phyloP scores from a whole-genome alignment of 2,113 vertebrate species.

The Pedionomus torquatus region DNA sequence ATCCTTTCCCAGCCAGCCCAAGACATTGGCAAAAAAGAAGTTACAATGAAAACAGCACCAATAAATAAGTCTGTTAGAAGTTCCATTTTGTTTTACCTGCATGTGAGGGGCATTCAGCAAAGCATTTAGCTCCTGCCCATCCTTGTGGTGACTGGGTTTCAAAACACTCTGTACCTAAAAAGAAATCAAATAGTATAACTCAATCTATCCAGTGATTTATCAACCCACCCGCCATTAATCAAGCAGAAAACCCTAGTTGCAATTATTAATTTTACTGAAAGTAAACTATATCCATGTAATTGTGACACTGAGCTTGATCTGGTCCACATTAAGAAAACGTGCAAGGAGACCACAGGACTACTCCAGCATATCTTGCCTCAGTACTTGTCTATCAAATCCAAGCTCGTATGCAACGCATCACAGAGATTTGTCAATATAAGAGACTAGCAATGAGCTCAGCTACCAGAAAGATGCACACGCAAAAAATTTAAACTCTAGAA shows the following conservation, averaged over 20 bases:
- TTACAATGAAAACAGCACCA: neutral
- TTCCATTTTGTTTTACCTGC: conserved; percentile 79
- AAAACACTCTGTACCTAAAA: conserved; percentile 89
- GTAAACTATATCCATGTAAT: neutral
- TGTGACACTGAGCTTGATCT: neutral
- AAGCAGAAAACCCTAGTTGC: neutral
- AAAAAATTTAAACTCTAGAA: neutral
- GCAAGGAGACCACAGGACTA: neutral
- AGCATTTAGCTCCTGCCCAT: conserved; percentile 87
- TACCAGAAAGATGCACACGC: neutral
- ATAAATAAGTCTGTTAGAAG: neutral
- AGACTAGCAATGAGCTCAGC: neutral
- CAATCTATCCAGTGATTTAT: neutral
- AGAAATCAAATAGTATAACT: neutral
- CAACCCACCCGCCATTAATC: neutral
- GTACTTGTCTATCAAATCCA: neutral
- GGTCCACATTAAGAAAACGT: neutral
- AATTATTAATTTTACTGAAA: neutral
- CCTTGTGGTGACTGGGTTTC: conserved; percentile 87
- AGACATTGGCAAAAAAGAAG: neutral
- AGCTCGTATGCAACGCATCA: neutral
- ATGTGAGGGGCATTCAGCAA: conserved; percentile 90
- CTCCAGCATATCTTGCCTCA: neutral
- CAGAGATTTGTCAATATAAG: neutral
- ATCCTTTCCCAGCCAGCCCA: neutral